A percentile compares a stretch with the other conserved stretches of the same genome.
Evolutionary conservation across 2,797 vertebrate species (phyloP).

Genomic region (Austrolebias charrua): DNA sequence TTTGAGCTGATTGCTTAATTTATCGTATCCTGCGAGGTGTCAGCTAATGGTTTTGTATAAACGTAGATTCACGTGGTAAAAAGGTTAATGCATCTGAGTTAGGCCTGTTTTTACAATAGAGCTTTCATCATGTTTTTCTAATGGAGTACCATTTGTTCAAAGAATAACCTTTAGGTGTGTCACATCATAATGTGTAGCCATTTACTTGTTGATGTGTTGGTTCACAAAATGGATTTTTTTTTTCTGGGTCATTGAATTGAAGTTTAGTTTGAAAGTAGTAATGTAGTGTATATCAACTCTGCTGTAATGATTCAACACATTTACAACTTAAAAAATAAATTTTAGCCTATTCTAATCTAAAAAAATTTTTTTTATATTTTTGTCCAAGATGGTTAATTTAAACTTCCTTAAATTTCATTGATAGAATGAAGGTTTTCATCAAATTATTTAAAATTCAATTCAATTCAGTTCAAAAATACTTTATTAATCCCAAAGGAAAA

Average conservation of each 20-base stretch:
- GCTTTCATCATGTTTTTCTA: constrained; percentile 54
- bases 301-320: background rate
- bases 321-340: background rate
- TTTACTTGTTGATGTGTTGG: constrained; percentile 36
- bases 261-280: background rate
- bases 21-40: constrained; percentile 18
- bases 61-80: constrained; percentile 32
- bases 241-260: constrained; percentile 4
- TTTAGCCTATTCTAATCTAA: too few relatives aligned
- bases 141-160: constrained; percentile 31
- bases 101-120: constrained; percentile 31
- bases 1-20: constrained; percentile 27
- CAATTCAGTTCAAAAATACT: too few relatives aligned
- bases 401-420: too few relatives aligned
- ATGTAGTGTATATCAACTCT: constrained; percentile 2
- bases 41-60: constrained; percentile 36
- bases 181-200: constrained; percentile 32
- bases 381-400: too few relatives aligned
- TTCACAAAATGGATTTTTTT: constrained; percentile 26
- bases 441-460: too few relatives aligned
- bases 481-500: too few relatives aligned
- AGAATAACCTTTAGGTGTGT: constrained; percentile 37
- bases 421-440: too few relatives aligned
- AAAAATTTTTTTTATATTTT: too few relatives aligned
- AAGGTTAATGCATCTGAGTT: constrained; percentile 60